Base-by-base conservation (phyloP, 35 echinoderm and acorn worm species). In the Strongylocentrotus purpuratus region DNA sequence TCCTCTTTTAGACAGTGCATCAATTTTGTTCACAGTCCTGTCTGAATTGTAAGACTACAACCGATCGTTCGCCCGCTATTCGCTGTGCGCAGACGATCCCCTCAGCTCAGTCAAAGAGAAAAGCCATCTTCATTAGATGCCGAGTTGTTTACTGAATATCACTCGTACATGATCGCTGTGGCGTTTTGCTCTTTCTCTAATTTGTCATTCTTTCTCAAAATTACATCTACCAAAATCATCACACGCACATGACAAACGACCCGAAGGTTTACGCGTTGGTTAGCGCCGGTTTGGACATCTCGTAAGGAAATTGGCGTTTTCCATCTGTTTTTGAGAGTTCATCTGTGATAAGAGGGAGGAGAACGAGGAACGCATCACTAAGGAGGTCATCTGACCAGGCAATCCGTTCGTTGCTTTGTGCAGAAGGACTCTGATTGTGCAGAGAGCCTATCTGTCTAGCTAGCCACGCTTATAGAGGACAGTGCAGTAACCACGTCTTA, bases 41-140 rank as follows among this genome's bases (percentile, higher is more conserved):
- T 78, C 65, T 78, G 7, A n/a, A 78, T 78, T 28, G 0, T n/a
- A 78, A 78, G 65, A 78, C 65, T 78, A n/a, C 65, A 7, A 78
- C 20, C 65, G 7, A 15, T 78, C 4, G 28, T 28, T n/a, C 65
- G 65, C 20, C 65, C 20, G 65, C 20, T 15, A n/a, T 78, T 41
- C n/a, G 33, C 87, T 89, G 33, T 89, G 87, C 87, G 87, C 87
- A 89, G 87, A 45, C 45, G 33, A 45, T 46, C 87, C 87, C 31
- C 15, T 17, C 85, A 86, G 6, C 32, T 33, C 45, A 33, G 32
- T 28, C 32, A 45, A 10, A 31, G 33, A 33, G 85, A 91, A 47
- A 58, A 31, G 31, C 91, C 11, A 93, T 93, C 91, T 93, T 93
- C 91, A 93, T 93, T 47, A 93, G 91, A 93, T 93, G 91, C 47